Evolutionary conservation across 2,888 invertebrate species (phyloP), one percentile per base, ranked within the genome.

Genomic region (Megaustenia siamemsis): DNA sequence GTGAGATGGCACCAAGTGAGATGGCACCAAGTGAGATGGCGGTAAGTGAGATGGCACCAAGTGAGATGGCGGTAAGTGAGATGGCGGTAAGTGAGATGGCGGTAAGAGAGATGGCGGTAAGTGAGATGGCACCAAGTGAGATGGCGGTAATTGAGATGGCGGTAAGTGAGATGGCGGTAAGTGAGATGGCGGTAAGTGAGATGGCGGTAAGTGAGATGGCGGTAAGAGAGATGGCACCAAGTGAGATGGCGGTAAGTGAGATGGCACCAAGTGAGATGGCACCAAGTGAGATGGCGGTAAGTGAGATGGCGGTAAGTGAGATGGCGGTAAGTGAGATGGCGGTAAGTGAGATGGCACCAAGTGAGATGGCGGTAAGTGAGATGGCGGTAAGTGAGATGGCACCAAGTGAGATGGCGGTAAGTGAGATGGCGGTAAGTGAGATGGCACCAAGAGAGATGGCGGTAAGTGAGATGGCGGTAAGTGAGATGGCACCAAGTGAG

Each of bases 41-140:
- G 49, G 6, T 6, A 76, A 49, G 18, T 43, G 76, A 43, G 45
- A 45, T 76, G 45, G 53, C 53, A 45, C 10, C 12, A 76, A 28
- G 18, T 43, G 76, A 43, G 45, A 45, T 76, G 45, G 76, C 45
- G 45, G 43, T 40, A 76, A 49, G 15, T 49, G 49, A 49, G 49
- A 49, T 49, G 49, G 49, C 49, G 49, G 6, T 6, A 49, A 15
- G 15, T 49, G 49, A 49, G 49, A 49, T 49, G 49, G 49, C 49
- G 49, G 6, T 6, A 49, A 15, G 15, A 10, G 49, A 49, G 49
- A 49, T 49, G 49, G 49, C 49, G 49, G 6, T 6, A 49, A 15
- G 15, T 49, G 49, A 43, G 45, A 45, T 76, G 45, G 76, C 45
- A 45, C 21, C 10, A 76, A 49, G 10, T 43, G 76, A 49, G 49